These are phyloP conservation scores for Drosophila recens DNA, from an alignment of 2,888 invertebrate species.

Conservation along the genomic window DNA sequence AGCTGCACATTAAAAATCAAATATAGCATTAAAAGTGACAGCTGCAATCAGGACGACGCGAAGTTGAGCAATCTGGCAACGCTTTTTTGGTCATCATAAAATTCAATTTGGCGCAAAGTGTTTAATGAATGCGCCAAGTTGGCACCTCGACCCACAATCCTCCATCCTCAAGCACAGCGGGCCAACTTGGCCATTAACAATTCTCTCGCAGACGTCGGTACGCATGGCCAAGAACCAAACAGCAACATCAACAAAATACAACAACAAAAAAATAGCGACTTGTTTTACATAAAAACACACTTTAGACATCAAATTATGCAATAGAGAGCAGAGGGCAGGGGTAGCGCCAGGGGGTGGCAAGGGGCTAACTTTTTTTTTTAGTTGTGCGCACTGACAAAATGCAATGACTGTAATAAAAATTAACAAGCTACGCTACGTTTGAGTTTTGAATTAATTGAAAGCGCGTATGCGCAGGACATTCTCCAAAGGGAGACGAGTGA, in stretches of 20 bases:
- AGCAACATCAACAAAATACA: constrained; percentile 22
- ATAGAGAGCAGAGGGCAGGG: constrained; percentile 51
- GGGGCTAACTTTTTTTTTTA: constrained; percentile 25
- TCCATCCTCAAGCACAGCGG: constrained; percentile 52
- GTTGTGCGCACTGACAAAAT: constrained; percentile 68
- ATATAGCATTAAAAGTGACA: constrained; percentile 72
- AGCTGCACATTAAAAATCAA: constrained; percentile 77
- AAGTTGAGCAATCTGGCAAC: constrained; percentile 44
- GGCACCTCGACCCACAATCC: constrained; percentile 23
- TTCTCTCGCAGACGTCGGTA: constrained; percentile 66
- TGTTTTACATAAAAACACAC: constrained; percentile 80
- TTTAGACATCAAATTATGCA: constrained; percentile 78
- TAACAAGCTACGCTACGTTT: constrained; percentile 82
- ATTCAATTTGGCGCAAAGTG: constrained; percentile 82
- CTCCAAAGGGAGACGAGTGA: background rate
- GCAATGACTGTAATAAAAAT: constrained; percentile 80
- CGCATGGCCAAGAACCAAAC: constrained; percentile 64
- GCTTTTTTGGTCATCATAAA: constrained; percentile 69
- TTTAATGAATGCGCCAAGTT: constrained; percentile 77
- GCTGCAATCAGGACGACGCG: constrained; percentile 58
- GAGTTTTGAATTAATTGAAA: constrained; percentile 82
- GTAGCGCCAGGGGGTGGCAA: background rate
- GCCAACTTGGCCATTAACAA: constrained; percentile 74
- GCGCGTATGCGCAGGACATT: constrained; percentile 79
- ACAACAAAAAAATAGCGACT: constrained; percentile 48